A percentile compares a stretch with the other conserved stretches of the same genome.
These are phyloP conservation scores for Orchesella flavescens DNA, from an alignment of 2,888 invertebrate genomes.

Conservation along the genomic window DNA sequence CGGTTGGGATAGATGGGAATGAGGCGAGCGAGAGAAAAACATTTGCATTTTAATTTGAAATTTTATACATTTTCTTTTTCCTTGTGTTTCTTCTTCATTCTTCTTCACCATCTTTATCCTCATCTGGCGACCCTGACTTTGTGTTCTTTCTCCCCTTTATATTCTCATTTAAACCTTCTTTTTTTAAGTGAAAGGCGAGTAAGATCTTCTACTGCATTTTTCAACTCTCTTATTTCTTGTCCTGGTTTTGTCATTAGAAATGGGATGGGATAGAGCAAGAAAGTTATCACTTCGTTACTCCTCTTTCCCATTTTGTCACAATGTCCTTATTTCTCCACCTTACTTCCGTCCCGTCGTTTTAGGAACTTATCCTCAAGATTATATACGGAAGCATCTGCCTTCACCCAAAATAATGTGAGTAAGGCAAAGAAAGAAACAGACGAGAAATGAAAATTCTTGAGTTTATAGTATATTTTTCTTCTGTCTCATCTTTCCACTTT, in stretches of 20 bases:
- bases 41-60: constrained; percentile 61
- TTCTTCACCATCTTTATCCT: not conserved
- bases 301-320: not conserved
- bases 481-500: constrained; percentile 22
- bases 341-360: too few species aligned
- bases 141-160: too few species aligned
- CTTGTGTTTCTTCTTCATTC: not conserved
- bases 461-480: constrained; percentile 1
- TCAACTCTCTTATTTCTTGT: not conserved
- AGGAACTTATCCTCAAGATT: too few species aligned
- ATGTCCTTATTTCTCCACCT: too few species aligned
- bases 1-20: not conserved
- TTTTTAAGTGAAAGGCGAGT: not conserved
- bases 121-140: too few species aligned
- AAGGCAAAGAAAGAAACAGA: not conserved
- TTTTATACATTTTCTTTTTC: constrained; percentile 24
- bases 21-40: not conserved
- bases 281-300: constrained; percentile 13
- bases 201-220: not conserved
- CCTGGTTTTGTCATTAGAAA: not conserved
- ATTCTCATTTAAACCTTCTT: not conserved
- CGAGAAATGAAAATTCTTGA: not conserved
- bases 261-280: not conserved
- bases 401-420: not conserved
- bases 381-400: not conserved